Evolutionary conservation across 2,113 vertebrate species (phyloP), one percentile per base, ranked within the genome.

Genomic region (Scomber scombrus): DNA sequence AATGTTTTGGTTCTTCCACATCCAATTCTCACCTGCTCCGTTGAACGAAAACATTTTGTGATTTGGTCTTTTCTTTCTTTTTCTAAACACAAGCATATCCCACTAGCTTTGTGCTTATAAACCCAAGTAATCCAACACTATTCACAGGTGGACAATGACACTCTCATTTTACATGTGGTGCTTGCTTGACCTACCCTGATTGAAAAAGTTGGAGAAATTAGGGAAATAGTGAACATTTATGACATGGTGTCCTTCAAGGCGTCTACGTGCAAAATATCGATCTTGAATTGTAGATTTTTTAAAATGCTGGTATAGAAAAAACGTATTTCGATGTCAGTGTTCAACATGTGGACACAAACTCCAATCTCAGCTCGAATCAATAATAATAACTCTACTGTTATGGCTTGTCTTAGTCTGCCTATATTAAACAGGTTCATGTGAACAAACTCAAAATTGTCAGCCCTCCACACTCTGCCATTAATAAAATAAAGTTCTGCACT

Each of bases 71-170:
- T 21, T 69, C 19, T 60, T 1, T 57, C 14, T 46, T 26, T 5
- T 15, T 67, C 13, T 31, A 66, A 57, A 74, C n/a, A 46, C 3
- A 11, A 55, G 45, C 21, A 54, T 3, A 11, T 11, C 14, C 47
- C 9, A 9, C 34, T 51, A 16, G 3, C 16, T 40, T 62, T 83
- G 52, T 65, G 14, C 31, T 14, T 1, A 40, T 60, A 40, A 0
- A 18, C 19, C 51, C 18, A 60, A 4, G 88, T 64, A 77, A 86
- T 70, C 50, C 21, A 74, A 84, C 45, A 71, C 86, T 79, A 84
- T 78, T 90, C 65, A 86, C 5, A 50, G 57, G 12, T 31, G 26
- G 69, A 74, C 78, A 86, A 71, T 43, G 50, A 68, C 49, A 52
- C 40, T 62, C 75, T 74, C 68, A 29, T 62, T 78, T 83, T 78